Percentiles rank a stretch among this genome's conserved stretches.
These are phyloP conservation scores for Heterodera schachtii DNA, from an alignment of 1,140 invertebrate genomes.

Conservation along the genomic window DNA sequence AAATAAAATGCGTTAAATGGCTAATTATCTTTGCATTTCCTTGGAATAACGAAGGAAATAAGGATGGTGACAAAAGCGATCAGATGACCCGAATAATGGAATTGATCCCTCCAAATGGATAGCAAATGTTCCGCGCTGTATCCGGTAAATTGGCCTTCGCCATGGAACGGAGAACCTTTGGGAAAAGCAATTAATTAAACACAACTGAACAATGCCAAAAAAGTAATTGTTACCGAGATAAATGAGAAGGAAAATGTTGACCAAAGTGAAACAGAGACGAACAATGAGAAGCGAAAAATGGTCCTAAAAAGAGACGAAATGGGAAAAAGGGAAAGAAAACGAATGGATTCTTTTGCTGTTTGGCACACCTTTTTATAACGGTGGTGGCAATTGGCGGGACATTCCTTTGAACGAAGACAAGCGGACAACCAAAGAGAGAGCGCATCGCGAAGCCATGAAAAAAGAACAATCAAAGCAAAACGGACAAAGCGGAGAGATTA, in stretches of 20 bases:
- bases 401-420: conserved; percentile 25
- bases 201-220: neutral
- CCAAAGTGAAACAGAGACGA: conserved; percentile 34
- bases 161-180: conserved; percentile 32
- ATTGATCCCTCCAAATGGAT: conserved; percentile 26
- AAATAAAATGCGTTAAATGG: neutral
- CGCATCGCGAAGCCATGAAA: conserved; percentile 34
- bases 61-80: conserved; percentile 20
- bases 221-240: conserved; percentile 36
- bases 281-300: conserved; percentile 2
- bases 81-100: conserved; percentile 41
- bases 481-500: neutral
- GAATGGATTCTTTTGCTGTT: conserved; percentile 11
- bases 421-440: conserved; percentile 21
- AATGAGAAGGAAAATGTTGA: conserved; percentile 44
- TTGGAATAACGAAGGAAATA: conserved; percentile 22
- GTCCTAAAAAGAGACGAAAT: conserved; percentile 26
- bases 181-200: neutral
- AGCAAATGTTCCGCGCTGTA: conserved; percentile 43
- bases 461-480: neutral
- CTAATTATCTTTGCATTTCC: neutral
- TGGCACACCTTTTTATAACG: neutral
- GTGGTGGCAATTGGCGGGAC: conserved; percentile 7
- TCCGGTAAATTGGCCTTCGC: conserved; percentile 31
- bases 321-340: neutral